Percentiles rank a stretch among this genome's conserved stretches.
phyloP scores from a whole-genome alignment of 2,888 invertebrate species.

The Toxonevra muliebris region DNA sequence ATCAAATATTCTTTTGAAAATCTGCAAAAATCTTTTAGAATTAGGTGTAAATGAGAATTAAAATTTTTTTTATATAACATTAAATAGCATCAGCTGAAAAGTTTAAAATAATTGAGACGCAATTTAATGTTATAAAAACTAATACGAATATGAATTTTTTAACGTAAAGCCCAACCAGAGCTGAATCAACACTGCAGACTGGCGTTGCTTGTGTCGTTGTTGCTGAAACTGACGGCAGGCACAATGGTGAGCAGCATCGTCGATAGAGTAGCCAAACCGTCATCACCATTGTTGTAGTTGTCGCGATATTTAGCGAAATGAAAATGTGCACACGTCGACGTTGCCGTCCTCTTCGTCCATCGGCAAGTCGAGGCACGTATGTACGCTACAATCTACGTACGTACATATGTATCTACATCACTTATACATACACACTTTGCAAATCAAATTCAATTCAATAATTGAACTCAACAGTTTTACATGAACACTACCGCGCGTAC shows the following conservation, averaged over 20 bases:
- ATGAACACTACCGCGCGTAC: no score
- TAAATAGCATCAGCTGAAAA: background rate
- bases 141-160: background rate
- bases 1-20: background rate
- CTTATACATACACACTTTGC: no score
- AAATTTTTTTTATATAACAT: background rate
- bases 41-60: background rate
- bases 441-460: no score
- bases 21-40: background rate
- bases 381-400: no score
- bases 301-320: background rate
- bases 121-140: conserved; percentile 6
- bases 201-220: no score
- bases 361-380: no score
- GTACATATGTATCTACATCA: no score
- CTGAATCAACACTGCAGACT: background rate
- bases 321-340: background rate
- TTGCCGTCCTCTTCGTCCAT: background rate
- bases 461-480: no score
- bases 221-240: background rate
- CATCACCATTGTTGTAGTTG: no score
- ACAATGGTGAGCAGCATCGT: background rate
- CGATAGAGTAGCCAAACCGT: no score
- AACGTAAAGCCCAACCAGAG: background rate
- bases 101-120: conserved; percentile 16